Evolutionary conservation across 2,888 invertebrate genomes (phyloP).

Genomic region (Melanchra persicariae): DNA sequence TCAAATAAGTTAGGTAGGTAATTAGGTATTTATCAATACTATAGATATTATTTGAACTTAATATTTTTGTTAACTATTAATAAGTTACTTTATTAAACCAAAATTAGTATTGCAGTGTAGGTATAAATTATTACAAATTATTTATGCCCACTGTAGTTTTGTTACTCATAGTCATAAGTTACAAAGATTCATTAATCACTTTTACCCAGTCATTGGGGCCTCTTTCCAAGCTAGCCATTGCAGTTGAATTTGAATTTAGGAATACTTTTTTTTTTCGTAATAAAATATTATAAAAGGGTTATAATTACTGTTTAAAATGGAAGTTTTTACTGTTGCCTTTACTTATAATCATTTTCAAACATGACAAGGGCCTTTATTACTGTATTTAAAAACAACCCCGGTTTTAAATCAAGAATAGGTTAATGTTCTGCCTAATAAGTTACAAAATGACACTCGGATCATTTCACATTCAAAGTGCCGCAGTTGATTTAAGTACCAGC

Average conservation of each 20-base stretch:
- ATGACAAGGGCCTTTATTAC: background rate
- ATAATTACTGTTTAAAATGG: no score
- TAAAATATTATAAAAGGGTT: no score
- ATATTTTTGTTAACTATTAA: background rate
- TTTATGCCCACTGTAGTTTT: background rate
- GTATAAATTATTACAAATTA: background rate
- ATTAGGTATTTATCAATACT: background rate
- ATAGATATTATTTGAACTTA: conserved; percentile 1
- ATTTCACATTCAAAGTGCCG: conserved; percentile 28
- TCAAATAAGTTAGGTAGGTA: background rate
- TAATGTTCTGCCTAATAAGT: conserved; percentile 11
- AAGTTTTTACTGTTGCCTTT: background rate
- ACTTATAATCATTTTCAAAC: background rate
- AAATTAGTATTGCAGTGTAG: background rate
- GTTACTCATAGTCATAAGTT: background rate
- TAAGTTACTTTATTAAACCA: background rate
- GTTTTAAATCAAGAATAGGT: conserved; percentile 4
- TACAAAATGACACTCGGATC: background rate
- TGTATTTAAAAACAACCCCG: conserved; percentile 1
- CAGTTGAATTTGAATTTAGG: background rate
- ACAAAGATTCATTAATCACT: background rate
- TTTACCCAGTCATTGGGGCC: background rate
- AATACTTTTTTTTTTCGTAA: no score
- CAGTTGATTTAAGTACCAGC: background rate
- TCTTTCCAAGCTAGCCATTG: background rate